Evolutionary conservation across 2,888 invertebrate genomes (phyloP).

Genomic region (Sinodicranocentrus sp.): DNA sequence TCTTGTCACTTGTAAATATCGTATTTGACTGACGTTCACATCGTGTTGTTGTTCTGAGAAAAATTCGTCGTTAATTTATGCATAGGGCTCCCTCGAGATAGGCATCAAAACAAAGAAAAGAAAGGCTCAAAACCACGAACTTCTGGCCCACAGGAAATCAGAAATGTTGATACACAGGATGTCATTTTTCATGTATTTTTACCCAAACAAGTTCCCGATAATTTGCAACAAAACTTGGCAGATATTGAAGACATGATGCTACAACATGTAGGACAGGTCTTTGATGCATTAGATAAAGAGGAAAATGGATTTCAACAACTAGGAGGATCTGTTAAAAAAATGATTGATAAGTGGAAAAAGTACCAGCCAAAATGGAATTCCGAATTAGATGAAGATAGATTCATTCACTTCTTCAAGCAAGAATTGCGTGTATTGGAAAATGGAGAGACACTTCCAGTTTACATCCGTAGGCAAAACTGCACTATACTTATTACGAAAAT

Average conservation of each 20-base stretch:
- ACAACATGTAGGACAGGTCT: background rate
- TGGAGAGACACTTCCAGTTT: conserved; percentile 12
- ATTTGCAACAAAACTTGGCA: background rate
- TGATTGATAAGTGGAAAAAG: conserved; percentile 20
- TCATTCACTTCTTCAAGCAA: conserved; percentile 8
- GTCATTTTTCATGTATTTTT: conserved; percentile 14
- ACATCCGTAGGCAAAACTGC: conserved; percentile 39
- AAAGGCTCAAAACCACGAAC: too few species aligned
- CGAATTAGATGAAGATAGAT: background rate
- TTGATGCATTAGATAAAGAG: background rate
- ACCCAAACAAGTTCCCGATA: conserved; percentile 26
- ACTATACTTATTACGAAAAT: background rate
- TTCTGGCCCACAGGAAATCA: background rate
- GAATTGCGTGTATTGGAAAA: background rate
- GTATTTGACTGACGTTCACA: too few species aligned
- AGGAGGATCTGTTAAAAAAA: background rate
- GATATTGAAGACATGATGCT: conserved; percentile 18
- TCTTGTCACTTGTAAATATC: too few species aligned
- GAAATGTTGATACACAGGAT: background rate
- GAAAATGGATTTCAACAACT: background rate
- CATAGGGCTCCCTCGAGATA: too few species aligned
- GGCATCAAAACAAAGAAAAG: too few species aligned
- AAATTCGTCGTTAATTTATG: too few species aligned
- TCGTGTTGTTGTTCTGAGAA: too few species aligned
- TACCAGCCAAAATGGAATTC: background rate